Conservation (phyloP, 2,888 invertebrate genomes). For the Caenorhabditis sp. region DNA sequence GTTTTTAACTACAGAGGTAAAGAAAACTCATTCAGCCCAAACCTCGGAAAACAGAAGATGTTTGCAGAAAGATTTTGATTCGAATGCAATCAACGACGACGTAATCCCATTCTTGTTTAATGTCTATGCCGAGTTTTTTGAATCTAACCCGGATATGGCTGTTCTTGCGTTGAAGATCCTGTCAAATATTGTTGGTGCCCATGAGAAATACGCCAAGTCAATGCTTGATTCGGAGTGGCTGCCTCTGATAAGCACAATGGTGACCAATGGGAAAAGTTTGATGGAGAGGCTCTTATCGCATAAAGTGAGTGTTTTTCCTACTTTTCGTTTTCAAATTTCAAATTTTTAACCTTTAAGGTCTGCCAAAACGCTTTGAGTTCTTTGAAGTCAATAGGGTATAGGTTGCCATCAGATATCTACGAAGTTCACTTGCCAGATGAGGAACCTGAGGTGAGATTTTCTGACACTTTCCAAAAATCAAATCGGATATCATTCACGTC, state of each 20-base stretch:
- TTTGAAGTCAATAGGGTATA: constrained; percentile 63
- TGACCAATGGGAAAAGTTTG: constrained; percentile 68
- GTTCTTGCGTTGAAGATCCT: constrained; percentile 73
- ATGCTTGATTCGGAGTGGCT: constrained; percentile 76
- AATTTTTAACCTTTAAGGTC: constrained; percentile 62
- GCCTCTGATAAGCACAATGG: constrained; percentile 71
- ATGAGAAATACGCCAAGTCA: constrained; percentile 70
- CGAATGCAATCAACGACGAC: constrained; percentile 50
- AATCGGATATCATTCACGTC: too few relatives aligned
- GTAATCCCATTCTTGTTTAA: constrained; percentile 67
- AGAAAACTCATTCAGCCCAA: background rate
- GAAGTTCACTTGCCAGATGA: constrained; percentile 73
- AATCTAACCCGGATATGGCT: constrained; percentile 56
- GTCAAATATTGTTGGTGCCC: constrained; percentile 73
- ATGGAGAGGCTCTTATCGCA: constrained; percentile 74
- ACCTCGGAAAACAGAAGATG: background rate
- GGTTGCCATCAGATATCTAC: constrained; percentile 73
- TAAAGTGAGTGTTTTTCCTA: constrained; percentile 66
- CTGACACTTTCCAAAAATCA: too few relatives aligned
- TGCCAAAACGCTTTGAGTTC: constrained; percentile 75
- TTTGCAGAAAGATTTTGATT: constrained; percentile 63
- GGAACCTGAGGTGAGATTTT: constrained; percentile 59
- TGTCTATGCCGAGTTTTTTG: constrained; percentile 62
- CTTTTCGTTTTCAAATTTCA: background rate
- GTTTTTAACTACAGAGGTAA: constrained; percentile 72